A percentile compares a stretch with the other conserved stretches of the same genome.
These are phyloP conservation scores for Lamellibrachia columna DNA, from an alignment of 2,888 invertebrate genomes.

Conservation along the genomic window DNA sequence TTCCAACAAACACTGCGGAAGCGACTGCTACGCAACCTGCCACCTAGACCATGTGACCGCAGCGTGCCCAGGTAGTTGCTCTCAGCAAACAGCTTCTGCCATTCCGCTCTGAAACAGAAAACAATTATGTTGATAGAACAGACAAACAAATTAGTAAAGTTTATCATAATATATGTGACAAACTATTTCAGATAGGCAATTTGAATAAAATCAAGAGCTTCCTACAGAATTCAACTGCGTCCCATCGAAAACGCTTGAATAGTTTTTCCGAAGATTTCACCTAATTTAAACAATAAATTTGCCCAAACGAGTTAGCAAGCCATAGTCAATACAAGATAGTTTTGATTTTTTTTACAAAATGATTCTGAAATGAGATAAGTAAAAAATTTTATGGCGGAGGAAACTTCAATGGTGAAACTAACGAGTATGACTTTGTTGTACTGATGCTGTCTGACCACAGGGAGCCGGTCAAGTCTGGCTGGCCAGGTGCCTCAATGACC, in stretches of 20 bases:
- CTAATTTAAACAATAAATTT: too few relatives aligned
- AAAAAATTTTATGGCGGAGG: too few relatives aligned
- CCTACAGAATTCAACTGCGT: too few relatives aligned
- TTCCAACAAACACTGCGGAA: slow-evolving; percentile 65
- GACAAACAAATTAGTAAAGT: background rate
- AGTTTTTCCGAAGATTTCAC: too few relatives aligned
- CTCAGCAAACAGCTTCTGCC: slow-evolving; percentile 60
- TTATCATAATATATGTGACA: background rate
- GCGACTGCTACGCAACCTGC: slow-evolving; percentile 60
- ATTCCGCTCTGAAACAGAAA: slow-evolving; percentile 57
- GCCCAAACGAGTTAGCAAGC: too few relatives aligned
- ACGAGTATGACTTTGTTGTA: background rate
- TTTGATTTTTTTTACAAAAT: too few relatives aligned
- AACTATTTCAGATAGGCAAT: too few relatives aligned
- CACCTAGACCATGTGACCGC: slow-evolving; percentile 53
- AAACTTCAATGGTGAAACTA: too few relatives aligned
- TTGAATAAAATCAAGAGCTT: too few relatives aligned
- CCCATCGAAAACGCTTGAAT: too few relatives aligned
- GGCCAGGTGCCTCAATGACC: background rate
- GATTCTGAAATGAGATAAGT: too few relatives aligned
- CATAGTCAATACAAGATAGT: too few relatives aligned
- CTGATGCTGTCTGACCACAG: background rate
- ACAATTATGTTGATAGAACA: background rate
- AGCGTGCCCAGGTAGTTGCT: slow-evolving; percentile 53
- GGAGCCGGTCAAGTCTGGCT: background rate